Evolutionary conservation across 2,888 invertebrate species (phyloP).

Genomic region (Cheilosia urbana): DNA sequence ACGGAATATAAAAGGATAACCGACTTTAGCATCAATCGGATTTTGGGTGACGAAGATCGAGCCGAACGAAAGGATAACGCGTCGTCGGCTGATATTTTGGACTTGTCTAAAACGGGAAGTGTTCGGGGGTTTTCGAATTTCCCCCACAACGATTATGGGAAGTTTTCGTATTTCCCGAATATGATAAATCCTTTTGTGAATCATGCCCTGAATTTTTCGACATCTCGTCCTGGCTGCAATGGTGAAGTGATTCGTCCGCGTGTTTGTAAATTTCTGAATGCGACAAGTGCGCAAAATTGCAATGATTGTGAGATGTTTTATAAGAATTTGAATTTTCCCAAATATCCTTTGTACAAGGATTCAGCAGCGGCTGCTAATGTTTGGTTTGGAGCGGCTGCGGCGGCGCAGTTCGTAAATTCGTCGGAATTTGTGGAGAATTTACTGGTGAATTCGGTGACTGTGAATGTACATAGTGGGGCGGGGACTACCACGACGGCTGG

Average conservation of each 20-base stretch:
- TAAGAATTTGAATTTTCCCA: conserved; percentile 74
- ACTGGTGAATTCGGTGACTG: conserved; percentile 71
- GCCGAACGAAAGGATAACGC: conserved; percentile 57
- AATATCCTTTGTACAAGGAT: conserved; percentile 67
- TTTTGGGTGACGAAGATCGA: conserved; percentile 75
- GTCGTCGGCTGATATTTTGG: conserved; percentile 78
- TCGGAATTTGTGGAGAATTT: conserved; percentile 75
- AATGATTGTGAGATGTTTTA: conserved; percentile 77
- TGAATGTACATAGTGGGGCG: conserved; percentile 56
- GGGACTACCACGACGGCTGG: not conserved
- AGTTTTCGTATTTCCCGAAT: conserved; percentile 50
- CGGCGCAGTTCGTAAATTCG: conserved; percentile 61
- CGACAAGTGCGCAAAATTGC: conserved; percentile 60
- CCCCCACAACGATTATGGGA: conserved; percentile 34
- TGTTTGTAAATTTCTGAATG: conserved; percentile 71
- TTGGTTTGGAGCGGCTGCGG: conserved; percentile 61
- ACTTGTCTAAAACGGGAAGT: conserved; percentile 80
- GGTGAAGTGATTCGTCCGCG: conserved; percentile 70
- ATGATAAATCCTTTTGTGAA: conserved; percentile 60
- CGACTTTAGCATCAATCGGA: conserved; percentile 83
- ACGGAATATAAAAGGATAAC: conserved; percentile 77
- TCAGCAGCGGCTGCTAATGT: conserved; percentile 40
- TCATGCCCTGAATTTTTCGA: conserved; percentile 49
- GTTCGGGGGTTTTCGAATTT: conserved; percentile 29
- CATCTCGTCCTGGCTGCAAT: conserved; percentile 46